Conservation (phyloP, 2,797 vertebrate genomes). For the Neoniphon sammara region DNA sequence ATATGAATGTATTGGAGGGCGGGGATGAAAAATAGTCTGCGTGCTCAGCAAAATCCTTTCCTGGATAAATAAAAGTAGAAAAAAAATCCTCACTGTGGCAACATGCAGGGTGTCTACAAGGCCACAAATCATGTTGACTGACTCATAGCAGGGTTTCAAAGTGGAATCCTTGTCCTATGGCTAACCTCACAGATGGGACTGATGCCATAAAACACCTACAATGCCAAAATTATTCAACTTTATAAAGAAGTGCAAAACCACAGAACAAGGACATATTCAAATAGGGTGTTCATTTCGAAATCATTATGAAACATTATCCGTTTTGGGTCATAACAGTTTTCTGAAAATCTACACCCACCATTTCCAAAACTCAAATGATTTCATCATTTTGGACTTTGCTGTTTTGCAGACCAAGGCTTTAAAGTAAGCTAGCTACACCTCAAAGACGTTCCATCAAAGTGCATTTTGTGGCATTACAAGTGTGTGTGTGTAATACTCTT, state of each 20-base stretch:
- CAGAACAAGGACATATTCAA: neutral
- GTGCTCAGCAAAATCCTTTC: constrained; percentile 33
- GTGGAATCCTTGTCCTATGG: constrained; percentile 15
- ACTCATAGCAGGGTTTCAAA: constrained; percentile 17
- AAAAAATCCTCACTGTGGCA: constrained; percentile 19
- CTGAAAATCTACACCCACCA: too few relatives aligned
- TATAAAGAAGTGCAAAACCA: neutral
- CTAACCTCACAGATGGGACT: neutral
- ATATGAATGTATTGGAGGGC: constrained; percentile 16
- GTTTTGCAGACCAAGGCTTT: too few relatives aligned
- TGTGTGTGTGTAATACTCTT: neutral
- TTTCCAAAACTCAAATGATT: too few relatives aligned
- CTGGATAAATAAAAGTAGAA: constrained; percentile 32
- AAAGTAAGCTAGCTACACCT: too few relatives aligned
- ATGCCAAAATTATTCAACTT: constrained; percentile 8
- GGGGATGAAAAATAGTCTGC: constrained; percentile 34
- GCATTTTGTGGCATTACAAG: too few relatives aligned
- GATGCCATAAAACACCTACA: constrained; percentile 4
- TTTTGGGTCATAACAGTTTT: neutral
- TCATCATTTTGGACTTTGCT: too few relatives aligned
- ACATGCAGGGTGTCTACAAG: constrained; percentile 16
- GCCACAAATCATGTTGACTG: constrained; percentile 34
- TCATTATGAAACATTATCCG: neutral
- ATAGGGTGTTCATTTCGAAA: neutral
- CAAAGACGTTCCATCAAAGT: too few relatives aligned